Evolutionary conservation across 2,797 vertebrate species (phyloP).

Genomic region (Toxotes lorentzi): DNA sequence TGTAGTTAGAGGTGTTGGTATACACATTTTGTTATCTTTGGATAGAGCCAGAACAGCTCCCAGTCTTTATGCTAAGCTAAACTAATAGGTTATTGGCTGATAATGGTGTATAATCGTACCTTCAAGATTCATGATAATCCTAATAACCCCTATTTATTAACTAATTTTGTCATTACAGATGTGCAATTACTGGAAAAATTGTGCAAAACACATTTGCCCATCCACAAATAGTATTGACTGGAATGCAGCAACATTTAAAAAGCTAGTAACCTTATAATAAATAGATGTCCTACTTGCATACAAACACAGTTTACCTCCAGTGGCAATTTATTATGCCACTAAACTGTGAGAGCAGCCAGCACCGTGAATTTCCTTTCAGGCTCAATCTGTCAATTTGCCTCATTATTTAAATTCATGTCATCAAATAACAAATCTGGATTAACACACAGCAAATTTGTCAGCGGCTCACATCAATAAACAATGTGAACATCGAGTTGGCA

Average conservation of each 20-base stretch:
- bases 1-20: background rate
- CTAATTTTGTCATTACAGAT: background rate
- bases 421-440: conserved; percentile 73
- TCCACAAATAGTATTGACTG: background rate
- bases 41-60: background rate
- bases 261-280: conserved; percentile 32
- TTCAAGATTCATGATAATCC: background rate
- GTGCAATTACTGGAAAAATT: background rate
- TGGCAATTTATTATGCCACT: conserved; percentile 52
- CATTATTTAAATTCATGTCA: conserved; percentile 71
- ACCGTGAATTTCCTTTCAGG: conserved; percentile 54
- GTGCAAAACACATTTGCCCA: background rate
- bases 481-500: conserved; percentile 36
- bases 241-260: conserved; percentile 16
- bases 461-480: conserved; percentile 65
- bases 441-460: conserved; percentile 66
- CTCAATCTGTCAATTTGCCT: conserved; percentile 56
- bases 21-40: background rate
- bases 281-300: conserved; percentile 39
- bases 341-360: conserved; percentile 40
- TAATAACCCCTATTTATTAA: background rate
- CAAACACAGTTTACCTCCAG: conserved; percentile 48
- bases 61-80: background rate
- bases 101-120: background rate
- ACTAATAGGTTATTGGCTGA: background rate